Evolutionary conservation across 2,888 invertebrate species (phyloP), one percentile per base, ranked within the genome.

Genomic region (Oscheius sp.): DNA sequence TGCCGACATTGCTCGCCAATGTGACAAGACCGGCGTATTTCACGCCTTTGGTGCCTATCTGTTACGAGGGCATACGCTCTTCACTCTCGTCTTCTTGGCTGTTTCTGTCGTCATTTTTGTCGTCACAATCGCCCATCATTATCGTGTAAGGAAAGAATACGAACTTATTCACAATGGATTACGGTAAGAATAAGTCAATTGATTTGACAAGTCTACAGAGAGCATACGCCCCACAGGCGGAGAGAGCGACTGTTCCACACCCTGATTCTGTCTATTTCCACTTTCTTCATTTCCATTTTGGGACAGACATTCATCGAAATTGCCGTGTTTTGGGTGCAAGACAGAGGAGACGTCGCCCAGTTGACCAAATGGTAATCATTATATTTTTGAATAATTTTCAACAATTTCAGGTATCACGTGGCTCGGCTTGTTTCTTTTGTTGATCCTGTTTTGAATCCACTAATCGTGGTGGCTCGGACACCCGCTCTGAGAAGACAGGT

Each of bases 291-390:
- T 1, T 86, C 86, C 7, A 85, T 86, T 13, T 41, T 84, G 59
- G 84, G 85, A 6, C 87, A 87, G 66, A 85, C 84, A 0, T 87
- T 84, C 76, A 84, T 87, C 45, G 87, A 87, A 73, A 85, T 87
- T 23, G 87, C 86, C 7, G 87, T 87, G 5, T 85, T 87, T 72
- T 88, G 86, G 85, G 84, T 84, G n/a, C 80, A 86, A 35, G 86
- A 87, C 56, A 72, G 85, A 7, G 81, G 78, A 16, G 81, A 79
- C 59, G 75, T 81, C 18, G 81, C 78, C 1, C 52, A 74, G 35
- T 41, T 81, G 23, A 78, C 79, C 1, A 73, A 76, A 75, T 81
- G 81, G 81, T 79, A 27, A 2, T 41, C 6, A 45, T 12, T 45
- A 45, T 9, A 12, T 18, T 23, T 13, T n/a, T 1, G 6, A 25